Evolutionary conservation across 1,140 invertebrate genomes (phyloP), one percentile per base, ranked within the genome.

Genomic region (Drosophila novamexicana): DNA sequence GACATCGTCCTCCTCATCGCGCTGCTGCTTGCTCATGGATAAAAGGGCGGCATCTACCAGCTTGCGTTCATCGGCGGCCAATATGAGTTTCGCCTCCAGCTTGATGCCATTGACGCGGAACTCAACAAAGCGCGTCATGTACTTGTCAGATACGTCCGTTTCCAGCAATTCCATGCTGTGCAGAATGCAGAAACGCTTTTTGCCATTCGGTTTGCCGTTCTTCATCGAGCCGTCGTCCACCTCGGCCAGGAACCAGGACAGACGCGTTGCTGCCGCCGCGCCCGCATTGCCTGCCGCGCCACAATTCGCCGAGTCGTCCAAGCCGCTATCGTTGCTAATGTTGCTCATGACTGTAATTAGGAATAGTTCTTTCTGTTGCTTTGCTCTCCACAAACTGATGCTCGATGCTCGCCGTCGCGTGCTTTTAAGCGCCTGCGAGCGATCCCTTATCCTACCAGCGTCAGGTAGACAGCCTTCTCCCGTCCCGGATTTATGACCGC

Each of bases 201-300:
- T 68, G 12, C 79, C 89, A 52, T 64, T 88, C 1, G 68, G 49
- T 3, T 47, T 50, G 6, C 80, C 83, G 3, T 57, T 49, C 6
- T 62, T 68, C 40, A 81, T 34, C 2, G 50, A 47, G 0, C 88
- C 88, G 2, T 88, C 88, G 16, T 91, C 89, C 49, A 91, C 79
- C 12, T 91, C 89, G 22, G 89, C 81, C n/a, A 91, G 67, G 32
- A 91, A 91, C 89, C 89, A 91, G 10, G 89, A 91, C 9, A 91
- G 57, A 12, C 89, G 83, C 22, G 84, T 89, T 22, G 80, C 71
- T 5, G 75, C 52, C 6, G 44, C 45, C 4, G 7, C 34, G 5
- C 49, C 37, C 10, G 63, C 44, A 54, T 64, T 69, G 14, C 22
- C 62, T 16, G 40, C 64, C 10, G 44, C 52, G 3, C 47, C 74